phyloP scores from a whole-genome alignment of 2,888 invertebrate species.

The Drosophila kanekoi region DNA sequence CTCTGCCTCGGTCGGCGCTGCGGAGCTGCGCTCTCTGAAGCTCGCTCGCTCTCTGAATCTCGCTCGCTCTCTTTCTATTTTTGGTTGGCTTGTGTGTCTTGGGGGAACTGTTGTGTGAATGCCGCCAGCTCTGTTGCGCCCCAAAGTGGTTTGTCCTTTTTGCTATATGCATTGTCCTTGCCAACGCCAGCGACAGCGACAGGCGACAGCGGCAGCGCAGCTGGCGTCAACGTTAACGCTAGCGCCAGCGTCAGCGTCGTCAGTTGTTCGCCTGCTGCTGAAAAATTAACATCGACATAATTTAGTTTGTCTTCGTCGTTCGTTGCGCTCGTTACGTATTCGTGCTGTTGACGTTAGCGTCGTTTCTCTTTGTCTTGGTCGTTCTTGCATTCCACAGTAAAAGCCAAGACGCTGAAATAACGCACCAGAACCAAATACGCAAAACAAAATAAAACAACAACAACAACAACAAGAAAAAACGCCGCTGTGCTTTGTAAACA shows the following conservation, averaged over 20 bases:
- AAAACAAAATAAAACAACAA: conserved; percentile 10
- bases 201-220: conserved; percentile 30
- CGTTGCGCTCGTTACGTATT: conserved; percentile 79
- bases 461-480: conserved; percentile 2
- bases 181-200: conserved; percentile 36
- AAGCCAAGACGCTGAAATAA: conserved; percentile 32
- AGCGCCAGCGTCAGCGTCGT: conserved; percentile 33
- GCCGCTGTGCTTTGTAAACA: conserved; percentile 49
- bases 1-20: conserved; percentile 12
- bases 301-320: conserved; percentile 83
- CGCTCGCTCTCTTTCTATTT: conserved; percentile 15
- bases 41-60: conserved; percentile 8
- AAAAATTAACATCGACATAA: conserved; percentile 79
- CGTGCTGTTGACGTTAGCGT: conserved; percentile 40
- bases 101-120: conserved; percentile 21
- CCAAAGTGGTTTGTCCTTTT: conserved; percentile 65
- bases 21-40: conserved; percentile 9
- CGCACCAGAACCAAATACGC: conserved; percentile 26
- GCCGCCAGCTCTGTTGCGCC: conserved; percentile 47
- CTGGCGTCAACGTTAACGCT: conserved; percentile 13
- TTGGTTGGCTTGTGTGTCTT: conserved; percentile 16
- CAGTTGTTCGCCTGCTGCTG: conserved; percentile 75
- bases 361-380: conserved; percentile 21
- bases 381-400: conserved; percentile 24
- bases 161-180: conserved; percentile 72